Conservation (phyloP, 1,140 invertebrate genomes). For the Caenorhabditis elegans region WBcel235 BX284604.4:332001-332500, state of each 20-base stretch:
- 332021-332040: constrained; percentile 34
- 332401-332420: too few species aligned
- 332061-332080: constrained; percentile 26
- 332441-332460: too few species aligned
- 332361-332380: too few species aligned
- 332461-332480: too few species aligned
- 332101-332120: constrained; percentile 25
- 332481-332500: too few species aligned
- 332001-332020: constrained; percentile 14
- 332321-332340: too few species aligned
- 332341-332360: too few species aligned
- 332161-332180: constrained; percentile 8
- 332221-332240: constrained; percentile 6
- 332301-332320: too few species aligned
- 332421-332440: too few species aligned
- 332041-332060: constrained; percentile 23
- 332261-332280: neutral
- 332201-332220: constrained; percentile 3
- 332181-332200: neutral
- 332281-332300: neutral
- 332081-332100: constrained; percentile 32
- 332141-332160: constrained; percentile 9
- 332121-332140: neutral
- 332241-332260: constrained; percentile 33
- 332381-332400: too few species aligned